phyloP scores from a whole-genome alignment of 2,797 vertebrate species.

The Smutsia temminckii region DNA sequence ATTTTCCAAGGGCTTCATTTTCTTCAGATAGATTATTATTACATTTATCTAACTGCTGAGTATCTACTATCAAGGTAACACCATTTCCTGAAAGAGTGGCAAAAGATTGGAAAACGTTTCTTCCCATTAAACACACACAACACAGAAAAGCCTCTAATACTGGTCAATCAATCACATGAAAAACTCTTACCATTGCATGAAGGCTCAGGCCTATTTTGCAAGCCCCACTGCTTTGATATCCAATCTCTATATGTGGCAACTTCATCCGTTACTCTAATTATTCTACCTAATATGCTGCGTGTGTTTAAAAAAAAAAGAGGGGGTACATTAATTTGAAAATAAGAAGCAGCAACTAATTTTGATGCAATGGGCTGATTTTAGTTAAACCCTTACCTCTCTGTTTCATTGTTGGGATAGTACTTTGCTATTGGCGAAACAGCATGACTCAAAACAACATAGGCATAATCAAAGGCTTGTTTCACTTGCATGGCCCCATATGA shows the following conservation, averaged over 20 bases:
- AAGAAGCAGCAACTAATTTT: conserved; percentile 2
- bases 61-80: conserved; percentile 92
- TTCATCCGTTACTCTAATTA: conserved; percentile 97
- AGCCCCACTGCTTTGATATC: conserved; percentile 95
- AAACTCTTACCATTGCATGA: conserved; percentile 90
- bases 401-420: conserved; percentile 96
- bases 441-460: conserved; percentile 95
- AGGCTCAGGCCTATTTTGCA: conserved; percentile 89
- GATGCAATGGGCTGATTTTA: neutral
- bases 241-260: conserved; percentile 96
- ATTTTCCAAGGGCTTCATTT: conserved; percentile 87
- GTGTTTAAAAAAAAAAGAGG: conserved; percentile 28
- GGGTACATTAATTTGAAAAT: neutral
- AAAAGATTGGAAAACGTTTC: conserved; percentile 75
- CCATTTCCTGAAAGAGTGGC: conserved; percentile 89
- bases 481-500: conserved; percentile 99
- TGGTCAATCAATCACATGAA: neutral
- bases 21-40: conserved; percentile 96
- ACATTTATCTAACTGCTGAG: conserved; percentile 95
- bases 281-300: conserved; percentile 95
- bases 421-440: conserved; percentile 96
- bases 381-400: conserved; percentile 89
- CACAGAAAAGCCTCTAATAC: conserved; percentile 61
- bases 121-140: conserved; percentile 70
- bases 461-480: conserved; percentile 99